A percentile compares a stretch with the other conserved stretches of the same genome.
Evolutionary conservation across 2,888 invertebrate genomes (phyloP).

Genomic region (Zaprionus bogoriensis): DNA sequence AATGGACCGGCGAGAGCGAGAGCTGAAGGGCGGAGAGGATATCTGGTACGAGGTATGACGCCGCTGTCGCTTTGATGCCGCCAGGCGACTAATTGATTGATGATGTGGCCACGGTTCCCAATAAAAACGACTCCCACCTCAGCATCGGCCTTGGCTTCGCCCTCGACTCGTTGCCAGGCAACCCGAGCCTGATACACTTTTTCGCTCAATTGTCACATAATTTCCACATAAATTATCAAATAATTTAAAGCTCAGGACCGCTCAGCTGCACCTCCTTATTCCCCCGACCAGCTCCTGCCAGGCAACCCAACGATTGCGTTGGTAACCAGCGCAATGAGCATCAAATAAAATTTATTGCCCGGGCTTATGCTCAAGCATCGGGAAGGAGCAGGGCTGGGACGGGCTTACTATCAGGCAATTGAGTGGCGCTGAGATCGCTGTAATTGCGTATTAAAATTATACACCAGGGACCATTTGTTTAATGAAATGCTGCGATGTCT

Average conservation of each 20-base stretch:
- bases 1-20: constrained; percentile 12
- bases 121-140: constrained; percentile 37
- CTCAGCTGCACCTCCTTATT: not conserved
- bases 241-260: constrained; percentile 57
- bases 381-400: not conserved
- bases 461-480: constrained; percentile 72
- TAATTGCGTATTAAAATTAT: constrained; percentile 76
- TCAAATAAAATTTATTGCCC: constrained; percentile 66
- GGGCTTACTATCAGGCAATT: constrained; percentile 60
- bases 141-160: not conserved
- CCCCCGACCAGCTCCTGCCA: not conserved
- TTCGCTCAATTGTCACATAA: constrained; percentile 74
- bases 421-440: constrained; percentile 68
- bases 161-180: constrained; percentile 24
- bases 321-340: constrained; percentile 60
- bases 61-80: constrained; percentile 1
- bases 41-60: constrained; percentile 46
- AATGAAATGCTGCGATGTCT: constrained; percentile 70
- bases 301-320: constrained; percentile 42
- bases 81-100: constrained; percentile 62
- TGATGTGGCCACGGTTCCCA: constrained; percentile 30
- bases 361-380: constrained; percentile 45
- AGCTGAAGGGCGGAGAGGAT: not conserved
- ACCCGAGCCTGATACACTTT: constrained; percentile 30
- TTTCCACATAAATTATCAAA: constrained; percentile 76